phyloP scores from a whole-genome alignment of 2,797 vertebrate species.

The Sebastolobus altivelis region DNA sequence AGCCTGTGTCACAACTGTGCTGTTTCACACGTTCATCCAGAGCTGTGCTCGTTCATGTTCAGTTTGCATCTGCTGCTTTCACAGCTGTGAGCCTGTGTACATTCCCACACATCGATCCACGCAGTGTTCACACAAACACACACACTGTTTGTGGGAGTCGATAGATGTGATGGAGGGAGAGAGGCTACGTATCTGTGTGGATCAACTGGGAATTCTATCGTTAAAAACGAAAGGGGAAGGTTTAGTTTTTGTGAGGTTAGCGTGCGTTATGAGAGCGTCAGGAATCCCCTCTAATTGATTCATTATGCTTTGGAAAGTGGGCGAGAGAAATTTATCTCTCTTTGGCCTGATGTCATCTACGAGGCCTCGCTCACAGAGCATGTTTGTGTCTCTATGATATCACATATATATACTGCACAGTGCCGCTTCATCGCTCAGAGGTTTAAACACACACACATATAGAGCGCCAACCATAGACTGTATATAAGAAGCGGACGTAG shows the following conservation, averaged over 20 bases:
- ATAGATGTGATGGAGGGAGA: conserved; percentile 31
- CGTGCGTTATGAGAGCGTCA: background rate
- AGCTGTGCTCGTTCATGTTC: background rate
- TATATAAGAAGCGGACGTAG: too few species aligned
- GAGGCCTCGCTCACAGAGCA: background rate
- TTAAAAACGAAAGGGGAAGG: conserved; percentile 6
- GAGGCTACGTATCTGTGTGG: conserved; percentile 23
- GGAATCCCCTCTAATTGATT: conserved; percentile 42
- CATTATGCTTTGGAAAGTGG: conserved; percentile 17
- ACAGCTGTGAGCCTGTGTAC: conserved; percentile 48
- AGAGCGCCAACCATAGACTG: too few species aligned
- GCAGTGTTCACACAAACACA: conserved; percentile 27
- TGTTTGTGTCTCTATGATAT: conserved; percentile 26
- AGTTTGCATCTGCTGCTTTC: conserved; percentile 25
- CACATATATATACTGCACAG: background rate
- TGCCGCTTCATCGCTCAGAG: background rate
- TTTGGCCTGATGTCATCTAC: conserved; percentile 7
- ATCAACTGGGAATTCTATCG: conserved; percentile 36
- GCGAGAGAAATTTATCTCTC: conserved; percentile 2
- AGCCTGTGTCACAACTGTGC: conserved; percentile 19
- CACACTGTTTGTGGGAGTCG: conserved; percentile 18
- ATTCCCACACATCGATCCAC: conserved; percentile 49
- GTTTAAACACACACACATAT: background rate
- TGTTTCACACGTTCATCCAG: conserved; percentile 17
- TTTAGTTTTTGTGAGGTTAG: conserved; percentile 9